Percentiles rank a stretch among this genome's conserved stretches.
These are phyloP conservation scores for Quiscalus mexicanus DNA, from an alignment of 2,113 vertebrate species.

Conservation along the genomic window DNA sequence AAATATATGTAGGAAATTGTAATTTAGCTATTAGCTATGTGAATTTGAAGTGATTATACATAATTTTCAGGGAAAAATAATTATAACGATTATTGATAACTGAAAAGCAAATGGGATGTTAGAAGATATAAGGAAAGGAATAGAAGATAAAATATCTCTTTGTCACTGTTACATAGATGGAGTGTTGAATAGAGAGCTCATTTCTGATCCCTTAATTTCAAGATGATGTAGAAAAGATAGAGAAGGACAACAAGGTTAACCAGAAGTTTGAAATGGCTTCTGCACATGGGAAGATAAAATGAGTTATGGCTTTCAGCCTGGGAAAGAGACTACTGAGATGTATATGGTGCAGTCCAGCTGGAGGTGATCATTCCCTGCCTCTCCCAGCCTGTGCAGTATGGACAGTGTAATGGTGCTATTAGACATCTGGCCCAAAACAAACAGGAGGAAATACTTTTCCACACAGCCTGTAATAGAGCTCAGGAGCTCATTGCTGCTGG, in stretches of 20 bases:
- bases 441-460: not conserved
- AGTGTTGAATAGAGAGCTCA: not conserved
- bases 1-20: not conserved
- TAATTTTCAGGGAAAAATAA: not conserved
- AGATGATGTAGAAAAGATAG: not conserved
- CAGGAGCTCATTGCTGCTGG: not conserved
- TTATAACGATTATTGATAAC: not conserved
- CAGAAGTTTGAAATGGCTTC: not conserved
- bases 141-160: not conserved
- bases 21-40: not conserved
- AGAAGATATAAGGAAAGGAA: not conserved
- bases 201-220: not conserved
- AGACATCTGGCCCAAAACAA: slow-evolving; percentile 3
- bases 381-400: not conserved
- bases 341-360: not conserved
- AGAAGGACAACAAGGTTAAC: not conserved
- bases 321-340: not conserved
- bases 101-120: not conserved
- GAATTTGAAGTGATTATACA: not conserved
- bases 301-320: not conserved
- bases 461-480: not conserved
- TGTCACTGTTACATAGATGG: not conserved
- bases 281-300: not conserved
- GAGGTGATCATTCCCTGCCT: not conserved
- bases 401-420: not conserved